phyloP scores from a whole-genome alignment of 2,888 invertebrate genomes.

The Limnephilus auricula region DNA sequence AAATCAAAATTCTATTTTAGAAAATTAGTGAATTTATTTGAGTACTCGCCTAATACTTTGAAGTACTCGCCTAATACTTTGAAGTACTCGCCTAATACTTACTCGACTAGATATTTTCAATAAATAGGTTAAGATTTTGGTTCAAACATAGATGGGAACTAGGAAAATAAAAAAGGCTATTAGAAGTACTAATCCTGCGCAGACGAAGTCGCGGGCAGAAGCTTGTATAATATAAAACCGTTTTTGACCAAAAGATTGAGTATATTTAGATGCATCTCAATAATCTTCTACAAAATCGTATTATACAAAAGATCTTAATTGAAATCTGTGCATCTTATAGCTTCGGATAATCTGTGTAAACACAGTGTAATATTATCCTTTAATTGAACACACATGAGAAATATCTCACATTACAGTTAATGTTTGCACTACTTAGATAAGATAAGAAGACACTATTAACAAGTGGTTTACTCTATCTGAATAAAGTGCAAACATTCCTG shows the following conservation, averaged over 20 bases:
- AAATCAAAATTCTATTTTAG: too few relatives aligned
- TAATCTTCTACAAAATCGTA: not conserved
- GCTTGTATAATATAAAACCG: too few relatives aligned
- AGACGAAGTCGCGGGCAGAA: too few relatives aligned
- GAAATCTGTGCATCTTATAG: slow-evolving; percentile 11
- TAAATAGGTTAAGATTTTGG: too few relatives aligned
- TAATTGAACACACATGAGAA: not conserved
- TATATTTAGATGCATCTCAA: not conserved
- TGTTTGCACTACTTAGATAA: slow-evolving; percentile 30
- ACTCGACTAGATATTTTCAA: too few relatives aligned
- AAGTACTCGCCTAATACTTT: too few relatives aligned
- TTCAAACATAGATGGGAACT: too few relatives aligned
- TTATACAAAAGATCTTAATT: not conserved
- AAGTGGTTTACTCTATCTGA: slow-evolving; percentile 9
- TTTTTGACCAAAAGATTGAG: not conserved
- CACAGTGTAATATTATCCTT: not conserved
- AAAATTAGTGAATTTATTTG: too few relatives aligned
- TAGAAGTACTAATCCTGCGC: too few relatives aligned
- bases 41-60: too few relatives aligned
- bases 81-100: too few relatives aligned
- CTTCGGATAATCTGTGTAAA: not conserved
- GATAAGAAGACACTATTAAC: slow-evolving; percentile 7
- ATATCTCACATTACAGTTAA: not conserved
- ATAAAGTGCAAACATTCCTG: not conserved
- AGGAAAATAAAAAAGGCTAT: too few relatives aligned